A percentile compares a stretch with the other conserved stretches of the same genome.
Conservation (phyloP, 2,113 vertebrate species). For the Regulus satrapa region DNA sequence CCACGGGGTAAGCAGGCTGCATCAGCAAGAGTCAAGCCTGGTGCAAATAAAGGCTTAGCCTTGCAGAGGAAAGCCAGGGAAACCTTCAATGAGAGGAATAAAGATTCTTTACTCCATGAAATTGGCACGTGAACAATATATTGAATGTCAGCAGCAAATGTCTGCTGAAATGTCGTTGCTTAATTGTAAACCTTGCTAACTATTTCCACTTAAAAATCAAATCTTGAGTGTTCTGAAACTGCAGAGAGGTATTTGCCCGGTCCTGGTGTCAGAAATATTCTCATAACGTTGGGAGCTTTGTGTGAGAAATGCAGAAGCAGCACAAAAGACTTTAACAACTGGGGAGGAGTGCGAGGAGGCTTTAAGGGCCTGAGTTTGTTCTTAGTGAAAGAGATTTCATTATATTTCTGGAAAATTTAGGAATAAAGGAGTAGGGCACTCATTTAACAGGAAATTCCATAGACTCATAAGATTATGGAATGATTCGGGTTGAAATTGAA, state of each 20-base stretch:
- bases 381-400: neutral
- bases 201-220: neutral
- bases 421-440: neutral
- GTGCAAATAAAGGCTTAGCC: constrained; percentile 4
- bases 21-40: neutral
- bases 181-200: neutral
- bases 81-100: neutral
- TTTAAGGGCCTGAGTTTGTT: neutral
- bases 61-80: neutral
- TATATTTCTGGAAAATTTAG: neutral
- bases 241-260: neutral
- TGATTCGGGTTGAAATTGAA: neutral
- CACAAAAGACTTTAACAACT: neutral
- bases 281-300: neutral
- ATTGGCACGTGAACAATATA: fast-evolving
- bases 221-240: neutral
- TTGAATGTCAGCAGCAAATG: neutral
- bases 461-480: neutral
- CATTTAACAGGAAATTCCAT: neutral
- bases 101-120: neutral
- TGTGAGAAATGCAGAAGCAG: neutral
- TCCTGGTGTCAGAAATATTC: neutral
- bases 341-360: neutral
- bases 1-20: neutral
- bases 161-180: neutral